These are phyloP conservation scores for Psittacula derbiana DNA, from an alignment of 2,797 vertebrate genomes.

Conservation along the genomic window DNA sequence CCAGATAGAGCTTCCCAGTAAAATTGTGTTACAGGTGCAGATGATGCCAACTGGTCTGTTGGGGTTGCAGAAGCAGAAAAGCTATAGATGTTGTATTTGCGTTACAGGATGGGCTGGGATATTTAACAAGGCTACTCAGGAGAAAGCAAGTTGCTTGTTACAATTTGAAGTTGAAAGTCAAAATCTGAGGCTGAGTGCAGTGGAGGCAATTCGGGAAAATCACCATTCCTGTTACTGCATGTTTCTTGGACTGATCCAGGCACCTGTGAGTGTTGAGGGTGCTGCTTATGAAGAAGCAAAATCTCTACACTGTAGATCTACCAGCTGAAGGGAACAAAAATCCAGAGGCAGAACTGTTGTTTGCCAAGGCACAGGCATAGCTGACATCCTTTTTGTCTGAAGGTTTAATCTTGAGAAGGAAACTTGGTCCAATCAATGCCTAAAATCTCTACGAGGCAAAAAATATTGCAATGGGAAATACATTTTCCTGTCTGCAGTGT, in stretches of 20 bases:
- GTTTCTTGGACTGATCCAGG: not conserved
- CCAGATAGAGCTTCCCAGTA: not conserved
- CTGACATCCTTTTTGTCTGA: not conserved
- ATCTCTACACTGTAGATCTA: not conserved
- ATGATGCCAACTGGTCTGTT: not conserved
- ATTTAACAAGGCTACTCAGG: not conserved
- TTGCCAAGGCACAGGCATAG: not conserved
- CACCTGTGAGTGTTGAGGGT: not conserved
- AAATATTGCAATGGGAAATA: slow-evolving; percentile 64
- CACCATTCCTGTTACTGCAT: not conserved
- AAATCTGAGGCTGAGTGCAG: not conserved
- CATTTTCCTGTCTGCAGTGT: slow-evolving; percentile 64
- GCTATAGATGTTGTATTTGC: rapidly evolving
- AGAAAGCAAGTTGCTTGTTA: not conserved
- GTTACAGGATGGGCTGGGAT: not conserved
- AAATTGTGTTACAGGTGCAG: not conserved
- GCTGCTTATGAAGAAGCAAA: not conserved
- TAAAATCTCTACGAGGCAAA: slow-evolving; percentile 67
- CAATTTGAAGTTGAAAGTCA: not conserved
- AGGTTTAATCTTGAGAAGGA: slow-evolving; percentile 48
- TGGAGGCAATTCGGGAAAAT: not conserved
- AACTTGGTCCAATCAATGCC: slow-evolving; percentile 45
- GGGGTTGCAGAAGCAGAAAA: not conserved
- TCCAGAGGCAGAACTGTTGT: not conserved
- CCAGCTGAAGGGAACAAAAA: not conserved